phyloP scores from a whole-genome alignment of 2,113 vertebrate genomes.

The Erythrolamprus reginae region DNA sequence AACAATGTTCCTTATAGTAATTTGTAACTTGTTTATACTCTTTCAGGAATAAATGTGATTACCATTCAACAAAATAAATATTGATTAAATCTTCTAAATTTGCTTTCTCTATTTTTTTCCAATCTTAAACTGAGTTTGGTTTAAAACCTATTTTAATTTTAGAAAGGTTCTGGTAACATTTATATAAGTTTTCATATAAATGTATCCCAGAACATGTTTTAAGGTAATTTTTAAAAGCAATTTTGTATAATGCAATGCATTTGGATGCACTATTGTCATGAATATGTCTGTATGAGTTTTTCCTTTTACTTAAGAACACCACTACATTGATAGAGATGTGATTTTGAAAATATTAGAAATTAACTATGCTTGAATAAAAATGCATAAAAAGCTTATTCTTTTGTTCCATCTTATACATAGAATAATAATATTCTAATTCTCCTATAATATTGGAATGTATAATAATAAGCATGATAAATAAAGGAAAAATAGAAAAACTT shows the following conservation, averaged over 20 bases:
- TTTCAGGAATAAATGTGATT: background rate
- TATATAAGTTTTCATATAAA: background rate
- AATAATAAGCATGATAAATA: background rate
- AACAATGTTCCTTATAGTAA: background rate
- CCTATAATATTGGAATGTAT: background rate
- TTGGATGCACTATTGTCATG: background rate
- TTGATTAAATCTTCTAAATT: background rate
- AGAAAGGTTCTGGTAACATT: background rate
- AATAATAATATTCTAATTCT: background rate
- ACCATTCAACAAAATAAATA: background rate
- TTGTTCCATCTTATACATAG: background rate
- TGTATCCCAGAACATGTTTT: background rate
- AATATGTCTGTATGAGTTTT: background rate
- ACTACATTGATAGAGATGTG: background rate
- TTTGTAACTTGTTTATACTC: background rate
- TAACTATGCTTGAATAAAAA: background rate
- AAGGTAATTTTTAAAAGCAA: background rate
- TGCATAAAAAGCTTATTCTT: background rate
- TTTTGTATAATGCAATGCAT: background rate
- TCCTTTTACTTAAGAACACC: background rate
- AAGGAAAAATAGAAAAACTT: background rate
- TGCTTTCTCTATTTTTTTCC: background rate
- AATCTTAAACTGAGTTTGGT: background rate
- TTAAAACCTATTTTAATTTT: background rate
- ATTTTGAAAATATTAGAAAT: background rate